These are phyloP conservation scores for Nibea albiflora DNA, from an alignment of 2,113 vertebrate species.

Conservation along the genomic window DNA sequence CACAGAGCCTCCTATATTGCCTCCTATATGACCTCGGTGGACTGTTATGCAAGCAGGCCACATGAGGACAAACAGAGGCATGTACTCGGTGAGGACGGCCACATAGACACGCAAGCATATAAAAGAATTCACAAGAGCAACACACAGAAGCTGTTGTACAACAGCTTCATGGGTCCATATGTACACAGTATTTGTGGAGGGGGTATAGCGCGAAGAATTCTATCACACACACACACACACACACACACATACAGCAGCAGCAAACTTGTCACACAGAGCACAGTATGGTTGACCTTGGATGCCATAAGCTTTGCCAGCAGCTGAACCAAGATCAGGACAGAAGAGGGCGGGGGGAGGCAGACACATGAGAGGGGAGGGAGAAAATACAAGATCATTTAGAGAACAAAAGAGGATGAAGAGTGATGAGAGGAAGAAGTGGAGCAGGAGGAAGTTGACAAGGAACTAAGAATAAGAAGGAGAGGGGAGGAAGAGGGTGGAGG, in stretches of 20 bases:
- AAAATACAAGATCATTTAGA: neutral
- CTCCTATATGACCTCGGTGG: constrained; percentile 44
- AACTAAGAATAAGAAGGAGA: neutral
- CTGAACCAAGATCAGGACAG: constrained; percentile 28
- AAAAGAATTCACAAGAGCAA: neutral
- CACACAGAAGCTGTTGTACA: neutral
- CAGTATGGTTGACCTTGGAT: constrained; percentile 45
- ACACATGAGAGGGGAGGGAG: neutral
- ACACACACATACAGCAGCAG: neutral
- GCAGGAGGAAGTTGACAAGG: neutral
- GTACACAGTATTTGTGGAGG: neutral
- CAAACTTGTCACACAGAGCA: constrained; percentile 16
- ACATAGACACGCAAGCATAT: neutral
- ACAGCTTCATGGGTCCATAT: neutral
- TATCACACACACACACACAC: neutral
- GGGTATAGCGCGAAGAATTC: neutral
- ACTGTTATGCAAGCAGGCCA: constrained; percentile 52
- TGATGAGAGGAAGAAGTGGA: neutral
- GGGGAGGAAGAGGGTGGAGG: neutral
- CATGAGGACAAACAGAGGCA: constrained; percentile 22
- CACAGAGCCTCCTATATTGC: constrained; percentile 24
- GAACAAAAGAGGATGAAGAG: too few species aligned
- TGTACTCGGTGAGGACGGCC: neutral
- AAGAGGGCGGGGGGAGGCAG: neutral
- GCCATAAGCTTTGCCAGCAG: constrained; percentile 40